A percentile compares a stretch with the other conserved stretches of the same genome.
phyloP scores from a whole-genome alignment of 2,113 vertebrate species.

The Eclectus roratus region DNA sequence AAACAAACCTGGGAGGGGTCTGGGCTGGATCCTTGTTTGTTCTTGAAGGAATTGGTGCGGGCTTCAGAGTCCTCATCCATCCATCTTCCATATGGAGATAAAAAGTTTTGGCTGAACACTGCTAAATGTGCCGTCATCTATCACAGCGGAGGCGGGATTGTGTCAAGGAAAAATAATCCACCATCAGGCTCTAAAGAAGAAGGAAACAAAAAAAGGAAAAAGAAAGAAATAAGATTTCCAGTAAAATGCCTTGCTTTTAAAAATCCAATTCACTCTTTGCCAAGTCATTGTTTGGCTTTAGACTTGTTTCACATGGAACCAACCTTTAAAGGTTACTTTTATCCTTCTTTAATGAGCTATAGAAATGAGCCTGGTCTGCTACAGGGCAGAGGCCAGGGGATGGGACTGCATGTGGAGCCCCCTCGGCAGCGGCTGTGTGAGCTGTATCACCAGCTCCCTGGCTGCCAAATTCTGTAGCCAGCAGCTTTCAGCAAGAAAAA shows the following conservation, averaged over 20 bases:
- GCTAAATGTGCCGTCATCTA: conserved; percentile 59
- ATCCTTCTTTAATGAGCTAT: conserved; percentile 37
- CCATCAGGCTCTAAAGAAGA: conserved; percentile 46
- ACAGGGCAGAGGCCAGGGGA: conserved; percentile 14
- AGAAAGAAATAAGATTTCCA: conserved; percentile 21
- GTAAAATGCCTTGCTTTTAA: conserved; percentile 2
- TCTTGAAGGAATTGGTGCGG: conserved; percentile 29
- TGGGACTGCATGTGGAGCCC: background rate
- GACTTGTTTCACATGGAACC: conserved; percentile 27
- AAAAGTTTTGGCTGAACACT: conserved; percentile 60
- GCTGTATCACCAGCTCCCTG: background rate
- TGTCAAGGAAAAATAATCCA: conserved; percentile 62
- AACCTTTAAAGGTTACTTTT: conserved; percentile 65
- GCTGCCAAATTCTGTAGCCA: conserved; percentile 36
- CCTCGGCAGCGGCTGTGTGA: background rate
- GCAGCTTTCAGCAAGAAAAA: conserved; percentile 32
- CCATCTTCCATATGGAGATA: conserved; percentile 67
- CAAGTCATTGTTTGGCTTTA: conserved; percentile 49
- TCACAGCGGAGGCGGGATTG: conserved; percentile 57
- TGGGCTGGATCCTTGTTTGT: conserved; percentile 42
- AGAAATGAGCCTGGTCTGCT: background rate
- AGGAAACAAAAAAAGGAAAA: background rate
- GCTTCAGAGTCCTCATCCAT: conserved; percentile 49
- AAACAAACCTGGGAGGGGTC: conserved; percentile 31
- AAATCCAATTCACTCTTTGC: conserved; percentile 35